Percentiles rank a stretch among this genome's conserved stretches.
phyloP scores from a whole-genome alignment of 92 coral and sea anemone genomes.

The Isaurus tuberculatus region DNA sequence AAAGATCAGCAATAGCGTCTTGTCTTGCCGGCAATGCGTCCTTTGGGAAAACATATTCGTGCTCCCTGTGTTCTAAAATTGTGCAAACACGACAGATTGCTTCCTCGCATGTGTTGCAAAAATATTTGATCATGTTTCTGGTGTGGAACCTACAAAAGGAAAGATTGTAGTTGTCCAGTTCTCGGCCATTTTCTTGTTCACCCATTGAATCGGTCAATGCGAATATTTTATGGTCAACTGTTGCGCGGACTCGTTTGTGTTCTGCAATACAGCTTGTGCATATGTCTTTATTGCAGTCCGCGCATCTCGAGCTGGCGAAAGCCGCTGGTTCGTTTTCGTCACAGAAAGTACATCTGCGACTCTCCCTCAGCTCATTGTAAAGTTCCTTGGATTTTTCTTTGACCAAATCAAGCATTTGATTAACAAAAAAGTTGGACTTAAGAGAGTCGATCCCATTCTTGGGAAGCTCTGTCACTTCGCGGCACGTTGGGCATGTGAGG shows the following conservation, averaged over 20 bases:
- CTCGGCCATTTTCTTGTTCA: slow-evolving; percentile 65
- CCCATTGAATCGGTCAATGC: slow-evolving; percentile 73
- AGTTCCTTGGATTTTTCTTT: slow-evolving; percentile 84
- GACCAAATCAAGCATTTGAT: slow-evolving; percentile 88
- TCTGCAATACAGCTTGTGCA: slow-evolving; percentile 97
- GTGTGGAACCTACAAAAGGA: slow-evolving; percentile 96
- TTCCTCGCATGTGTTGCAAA: slow-evolving; percentile 95
- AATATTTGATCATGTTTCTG: slow-evolving; percentile 96
- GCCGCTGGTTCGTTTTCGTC: slow-evolving; percentile 81
- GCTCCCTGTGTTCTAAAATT: slow-evolving; percentile 95
- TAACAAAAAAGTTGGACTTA: slow-evolving; percentile 85
- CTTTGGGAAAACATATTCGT: slow-evolving; percentile 93
- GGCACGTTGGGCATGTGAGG: slow-evolving; percentile 72
- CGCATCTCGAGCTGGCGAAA: slow-evolving; percentile 93
- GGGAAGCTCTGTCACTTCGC: slow-evolving; percentile 78
- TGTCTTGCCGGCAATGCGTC: slow-evolving; percentile 92
- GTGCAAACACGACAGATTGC: slow-evolving; percentile 99
- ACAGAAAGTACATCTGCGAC: slow-evolving; percentile 79
- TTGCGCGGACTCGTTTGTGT: slow-evolving; percentile 94
- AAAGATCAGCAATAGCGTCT: slow-evolving; percentile 80
- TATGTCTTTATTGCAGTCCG: slow-evolving; percentile 86
- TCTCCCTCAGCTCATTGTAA: slow-evolving; percentile 72
- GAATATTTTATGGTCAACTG: slow-evolving; percentile 92
- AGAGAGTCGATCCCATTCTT: slow-evolving; percentile 77
- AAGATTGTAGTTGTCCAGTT: slow-evolving; percentile 88